phyloP scores from a whole-genome alignment of 2,888 invertebrate species.

The Scaptomyza tumidula region DNA sequence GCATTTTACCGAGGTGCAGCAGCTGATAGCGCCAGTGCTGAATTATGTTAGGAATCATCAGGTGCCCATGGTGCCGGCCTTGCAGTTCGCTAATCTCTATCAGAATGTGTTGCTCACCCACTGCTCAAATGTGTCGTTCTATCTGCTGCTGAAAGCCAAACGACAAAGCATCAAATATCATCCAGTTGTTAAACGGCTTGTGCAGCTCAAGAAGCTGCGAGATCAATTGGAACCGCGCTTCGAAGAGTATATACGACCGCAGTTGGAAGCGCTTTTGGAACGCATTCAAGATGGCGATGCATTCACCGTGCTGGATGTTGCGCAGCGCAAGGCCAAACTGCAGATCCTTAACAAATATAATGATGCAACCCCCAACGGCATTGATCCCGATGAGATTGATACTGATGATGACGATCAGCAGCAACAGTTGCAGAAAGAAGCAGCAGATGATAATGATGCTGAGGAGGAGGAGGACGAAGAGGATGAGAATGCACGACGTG shows the following conservation, averaged over 20 bases:
- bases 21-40: slow-evolving; percentile 88
- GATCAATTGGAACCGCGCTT: slow-evolving; percentile 90
- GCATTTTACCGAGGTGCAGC: slow-evolving; percentile 88
- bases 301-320: slow-evolving; percentile 68
- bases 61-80: slow-evolving; percentile 88
- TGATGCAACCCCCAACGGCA: neutral
- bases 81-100: slow-evolving; percentile 89
- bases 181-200: slow-evolving; percentile 94
- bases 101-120: slow-evolving; percentile 91
- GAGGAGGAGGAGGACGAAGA: slow-evolving; percentile 83
- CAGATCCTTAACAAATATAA: slow-evolving; percentile 60
- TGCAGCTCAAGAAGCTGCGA: slow-evolving; percentile 91
- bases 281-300: slow-evolving; percentile 85
- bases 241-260: slow-evolving; percentile 88
- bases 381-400: neutral
- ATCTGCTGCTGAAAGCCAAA: slow-evolving; percentile 92
- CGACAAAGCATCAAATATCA: slow-evolving; percentile 90
- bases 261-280: slow-evolving; percentile 88
- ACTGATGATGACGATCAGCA: neutral
- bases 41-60: slow-evolving; percentile 87
- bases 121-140: slow-evolving; percentile 93
- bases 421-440: slow-evolving; percentile 53
- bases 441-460: slow-evolving; percentile 83
- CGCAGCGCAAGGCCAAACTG: slow-evolving; percentile 58
- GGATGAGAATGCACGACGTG: slow-evolving; percentile 87